These are phyloP conservation scores for Semaprochilodus insignis DNA, from an alignment of 2,797 vertebrate genomes.

Conservation along the genomic window DNA sequence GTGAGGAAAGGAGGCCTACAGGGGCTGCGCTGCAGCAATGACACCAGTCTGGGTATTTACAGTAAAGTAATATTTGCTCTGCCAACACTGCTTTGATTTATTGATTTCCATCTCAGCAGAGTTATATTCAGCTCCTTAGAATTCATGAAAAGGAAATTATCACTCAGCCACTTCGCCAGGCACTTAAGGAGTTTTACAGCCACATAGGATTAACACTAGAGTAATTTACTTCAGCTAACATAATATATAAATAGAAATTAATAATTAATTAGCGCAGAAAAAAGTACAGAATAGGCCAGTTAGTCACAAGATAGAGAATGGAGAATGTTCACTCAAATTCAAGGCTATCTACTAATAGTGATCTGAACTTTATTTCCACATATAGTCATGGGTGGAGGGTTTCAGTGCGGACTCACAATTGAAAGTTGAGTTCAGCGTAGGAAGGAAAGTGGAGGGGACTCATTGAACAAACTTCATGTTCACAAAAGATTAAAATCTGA, in stretches of 20 bases:
- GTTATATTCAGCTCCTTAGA: conserved; percentile 23
- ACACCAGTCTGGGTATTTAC: conserved; percentile 43
- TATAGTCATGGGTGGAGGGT: conserved; percentile 63
- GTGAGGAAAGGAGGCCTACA: conserved; percentile 22
- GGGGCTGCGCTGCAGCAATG: conserved; percentile 19
- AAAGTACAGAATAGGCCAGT: neutral
- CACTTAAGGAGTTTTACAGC: conserved; percentile 6
- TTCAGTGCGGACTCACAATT: conserved; percentile 55
- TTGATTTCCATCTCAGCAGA: conserved; percentile 31
- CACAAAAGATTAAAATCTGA: conserved; percentile 61
- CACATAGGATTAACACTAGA: neutral
- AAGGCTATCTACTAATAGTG: conserved; percentile 56
- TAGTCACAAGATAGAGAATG: conserved; percentile 2
- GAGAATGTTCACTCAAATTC: conserved; percentile 36
- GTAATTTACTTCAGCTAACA: neutral
- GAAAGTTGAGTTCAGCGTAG: conserved; percentile 59
- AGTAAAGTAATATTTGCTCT: conserved; percentile 46
- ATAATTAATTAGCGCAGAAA: neutral
- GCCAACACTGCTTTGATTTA: conserved; percentile 29
- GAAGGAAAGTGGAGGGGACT: conserved; percentile 63
- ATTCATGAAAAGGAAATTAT: conserved; percentile 28
- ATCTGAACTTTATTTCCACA: conserved; percentile 58
- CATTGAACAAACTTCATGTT: conserved; percentile 62
- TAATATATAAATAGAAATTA: neutral
- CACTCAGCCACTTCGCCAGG: conserved; percentile 11